Percentiles rank a stretch among this genome's conserved stretches.
These are phyloP conservation scores for Pipistrellus kuhlii DNA, from an alignment of 2,797 vertebrate species.

Conservation along the genomic window DNA sequence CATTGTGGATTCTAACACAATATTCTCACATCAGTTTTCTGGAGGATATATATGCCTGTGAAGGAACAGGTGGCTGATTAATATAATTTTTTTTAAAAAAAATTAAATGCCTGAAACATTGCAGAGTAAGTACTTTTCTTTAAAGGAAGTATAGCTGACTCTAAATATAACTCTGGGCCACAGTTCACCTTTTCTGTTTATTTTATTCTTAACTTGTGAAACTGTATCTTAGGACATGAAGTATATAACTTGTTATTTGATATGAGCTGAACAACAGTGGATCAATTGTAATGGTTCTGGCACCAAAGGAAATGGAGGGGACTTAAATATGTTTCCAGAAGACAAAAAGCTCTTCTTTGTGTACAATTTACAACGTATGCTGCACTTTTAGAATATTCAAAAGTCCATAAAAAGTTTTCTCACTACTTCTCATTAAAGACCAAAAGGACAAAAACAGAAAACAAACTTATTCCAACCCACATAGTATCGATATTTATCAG, in stretches of 20 bases:
- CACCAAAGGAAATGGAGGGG: slow-evolving; percentile 61
- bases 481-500: slow-evolving; percentile 50
- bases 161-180: slow-evolving; percentile 59
- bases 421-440: slow-evolving; percentile 26
- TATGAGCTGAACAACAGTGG: slow-evolving; percentile 60
- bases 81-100: slow-evolving; percentile 10
- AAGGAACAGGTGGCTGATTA: slow-evolving; percentile 66
- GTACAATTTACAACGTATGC: slow-evolving; percentile 52
- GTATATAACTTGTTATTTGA: slow-evolving; percentile 65
- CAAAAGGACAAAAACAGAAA: slow-evolving; percentile 54
- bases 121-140: slow-evolving; percentile 58
- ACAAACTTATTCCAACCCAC: slow-evolving; percentile 31
- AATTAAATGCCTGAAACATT: slow-evolving; percentile 55
- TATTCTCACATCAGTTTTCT: slow-evolving; percentile 5
- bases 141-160: slow-evolving; percentile 64
- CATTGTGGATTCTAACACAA: not conserved
- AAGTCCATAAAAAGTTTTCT: slow-evolving; percentile 42
- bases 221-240: slow-evolving; percentile 73
- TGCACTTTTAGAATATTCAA: slow-evolving; percentile 56
- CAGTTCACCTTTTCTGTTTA: slow-evolving; percentile 62
- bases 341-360: slow-evolving; percentile 60
- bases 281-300: slow-evolving; percentile 72
- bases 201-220: slow-evolving; percentile 69
- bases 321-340: slow-evolving; percentile 72
- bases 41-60: not conserved